These are phyloP conservation scores for Ctenopoma multispine DNA, from an alignment of 2,797 vertebrate species.

Conservation along the genomic window DNA sequence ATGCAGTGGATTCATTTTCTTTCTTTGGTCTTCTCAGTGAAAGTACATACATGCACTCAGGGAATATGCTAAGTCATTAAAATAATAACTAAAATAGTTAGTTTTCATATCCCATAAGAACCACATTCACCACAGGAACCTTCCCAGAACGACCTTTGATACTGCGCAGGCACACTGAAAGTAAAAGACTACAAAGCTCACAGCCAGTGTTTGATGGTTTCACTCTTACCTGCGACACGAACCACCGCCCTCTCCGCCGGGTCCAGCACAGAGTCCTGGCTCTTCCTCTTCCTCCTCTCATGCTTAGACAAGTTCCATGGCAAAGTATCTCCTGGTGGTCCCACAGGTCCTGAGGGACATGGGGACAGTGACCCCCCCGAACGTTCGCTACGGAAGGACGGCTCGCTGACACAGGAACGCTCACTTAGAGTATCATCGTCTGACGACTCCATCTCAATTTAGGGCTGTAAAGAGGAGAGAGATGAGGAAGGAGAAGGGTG, in stretches of 20 bases:
- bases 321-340: slow-evolving; percentile 92
- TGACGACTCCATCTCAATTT: slow-evolving; percentile 92
- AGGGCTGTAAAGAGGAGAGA: slow-evolving; percentile 51
- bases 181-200: neutral
- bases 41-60: too few species aligned
- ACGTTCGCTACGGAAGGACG: slow-evolving; percentile 93
- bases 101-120: too few species aligned
- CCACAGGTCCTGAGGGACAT: slow-evolving; percentile 87
- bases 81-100: too few species aligned
- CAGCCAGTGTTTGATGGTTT: neutral
- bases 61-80: too few species aligned
- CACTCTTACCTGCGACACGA: slow-evolving; percentile 92
- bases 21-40: too few species aligned
- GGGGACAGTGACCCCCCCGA: slow-evolving; percentile 95
- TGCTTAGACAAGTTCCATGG: slow-evolving; percentile 98
- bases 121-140: neutral
- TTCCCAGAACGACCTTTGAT: neutral
- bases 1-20: neutral
- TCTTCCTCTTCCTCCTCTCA: slow-evolving; percentile 95
- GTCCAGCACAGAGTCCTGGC: slow-evolving; percentile 96
- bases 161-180: neutral
- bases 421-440: slow-evolving; percentile 98
- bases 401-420: slow-evolving; percentile 92
- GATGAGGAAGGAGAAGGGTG: slow-evolving; percentile 1
- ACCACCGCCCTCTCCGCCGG: slow-evolving; percentile 97